Conservation (phyloP, 2,797 vertebrate species). For the Spinus pinus region DNA sequence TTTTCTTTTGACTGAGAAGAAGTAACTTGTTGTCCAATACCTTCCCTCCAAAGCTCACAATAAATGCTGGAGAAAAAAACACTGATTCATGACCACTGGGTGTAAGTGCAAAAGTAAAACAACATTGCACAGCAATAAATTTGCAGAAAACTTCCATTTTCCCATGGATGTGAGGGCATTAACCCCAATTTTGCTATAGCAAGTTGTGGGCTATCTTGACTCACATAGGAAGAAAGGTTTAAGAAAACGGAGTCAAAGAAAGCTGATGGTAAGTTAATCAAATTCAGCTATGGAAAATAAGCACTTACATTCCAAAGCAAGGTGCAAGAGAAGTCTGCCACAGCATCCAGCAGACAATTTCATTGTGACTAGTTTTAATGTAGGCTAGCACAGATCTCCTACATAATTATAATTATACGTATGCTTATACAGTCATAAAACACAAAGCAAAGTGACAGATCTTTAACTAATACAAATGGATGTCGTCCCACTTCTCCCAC, state of each 20-base stretch:
- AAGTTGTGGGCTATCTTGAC: not conserved
- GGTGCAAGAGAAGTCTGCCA: not conserved
- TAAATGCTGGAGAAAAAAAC: not conserved
- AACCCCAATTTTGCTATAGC: not conserved
- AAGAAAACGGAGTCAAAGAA: not conserved
- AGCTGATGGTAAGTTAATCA: not conserved
- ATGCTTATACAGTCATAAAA: not conserved
- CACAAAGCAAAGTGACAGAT: slow-evolving; percentile 12
- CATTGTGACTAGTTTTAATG: not conserved
- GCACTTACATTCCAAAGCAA: not conserved
- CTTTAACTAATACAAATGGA: slow-evolving; percentile 17
- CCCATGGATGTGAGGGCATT: not conserved
- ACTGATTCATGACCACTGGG: not conserved
- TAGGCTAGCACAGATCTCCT: not conserved
- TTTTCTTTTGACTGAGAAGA: not conserved
- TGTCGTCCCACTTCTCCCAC: not conserved
- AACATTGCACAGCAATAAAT: not conserved
- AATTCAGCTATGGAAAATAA: not conserved
- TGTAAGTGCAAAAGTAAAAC: not conserved
- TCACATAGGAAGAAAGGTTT: not conserved
- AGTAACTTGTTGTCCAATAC: not conserved
- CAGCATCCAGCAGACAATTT: not conserved
- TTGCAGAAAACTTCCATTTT: not conserved
- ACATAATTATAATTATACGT: not conserved
- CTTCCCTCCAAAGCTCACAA: not conserved